Evolutionary conservation across 2,888 invertebrate species (phyloP).

Genomic region (Yponomeuta evonymella): DNA sequence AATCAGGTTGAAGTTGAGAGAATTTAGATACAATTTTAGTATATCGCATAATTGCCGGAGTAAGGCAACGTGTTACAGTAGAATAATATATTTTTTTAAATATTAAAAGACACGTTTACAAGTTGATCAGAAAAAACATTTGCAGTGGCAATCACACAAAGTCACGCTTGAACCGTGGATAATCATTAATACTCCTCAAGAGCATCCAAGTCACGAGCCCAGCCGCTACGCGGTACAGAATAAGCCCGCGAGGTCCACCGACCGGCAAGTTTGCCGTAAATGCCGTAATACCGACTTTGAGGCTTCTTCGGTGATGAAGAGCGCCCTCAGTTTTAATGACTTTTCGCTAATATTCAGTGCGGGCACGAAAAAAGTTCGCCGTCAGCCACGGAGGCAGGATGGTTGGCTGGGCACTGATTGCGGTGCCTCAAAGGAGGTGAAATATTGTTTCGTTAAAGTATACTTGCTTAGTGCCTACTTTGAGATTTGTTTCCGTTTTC

Average conservation of each 20-base stretch:
- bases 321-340: conserved; percentile 72
- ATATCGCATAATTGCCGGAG: no score
- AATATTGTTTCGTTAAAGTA: neutral
- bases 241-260: conserved; percentile 17
- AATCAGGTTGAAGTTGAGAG: no score
- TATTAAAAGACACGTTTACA: no score
- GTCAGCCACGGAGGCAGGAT: neutral
- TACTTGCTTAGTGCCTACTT: neutral
- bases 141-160: no score
- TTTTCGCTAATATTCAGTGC: conserved; percentile 71
- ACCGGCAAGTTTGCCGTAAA: conserved; percentile 36
- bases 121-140: no score
- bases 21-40: no score
- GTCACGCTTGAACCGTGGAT: no score
- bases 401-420: conserved; percentile 1
- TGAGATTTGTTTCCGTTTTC: neutral
- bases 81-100: no score
- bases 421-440: neutral
- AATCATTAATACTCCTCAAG: no score
- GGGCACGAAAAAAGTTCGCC: conserved; percentile 23
- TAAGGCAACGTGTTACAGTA: no score
- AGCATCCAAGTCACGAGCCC: neutral
- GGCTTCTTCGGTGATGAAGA: conserved; percentile 64
- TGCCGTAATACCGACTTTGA: conserved; percentile 65
- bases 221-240: neutral